Percentiles rank a stretch among this genome's conserved stretches.
These are phyloP conservation scores for Paramuricea clavata DNA, from an alignment of 92 coral and sea anemone genomes.

Conservation along the genomic window DNA sequence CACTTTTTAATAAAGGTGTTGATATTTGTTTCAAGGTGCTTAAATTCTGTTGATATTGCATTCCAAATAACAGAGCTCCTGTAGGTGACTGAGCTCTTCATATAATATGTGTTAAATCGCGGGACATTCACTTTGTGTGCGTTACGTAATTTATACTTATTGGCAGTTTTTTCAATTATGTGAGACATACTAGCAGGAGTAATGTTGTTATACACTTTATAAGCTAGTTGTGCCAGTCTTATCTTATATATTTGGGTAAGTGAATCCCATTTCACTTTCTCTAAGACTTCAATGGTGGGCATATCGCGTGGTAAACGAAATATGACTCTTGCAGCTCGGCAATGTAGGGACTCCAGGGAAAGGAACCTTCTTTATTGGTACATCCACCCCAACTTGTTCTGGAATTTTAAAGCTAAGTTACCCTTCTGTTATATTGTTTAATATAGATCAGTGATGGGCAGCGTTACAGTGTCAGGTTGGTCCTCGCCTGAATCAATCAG, in stretches of 20 bases:
- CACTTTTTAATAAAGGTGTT: neutral
- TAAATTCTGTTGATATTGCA: conserved; percentile 1
- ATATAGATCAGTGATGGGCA: conserved; percentile 89
- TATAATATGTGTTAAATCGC: conserved; percentile 42
- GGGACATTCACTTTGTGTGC: conserved; percentile 10
- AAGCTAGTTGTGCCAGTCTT: conserved; percentile 8
- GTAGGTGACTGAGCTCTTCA: conserved; percentile 39
- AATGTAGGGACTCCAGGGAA: conserved; percentile 34
- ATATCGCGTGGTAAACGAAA: conserved; percentile 10
- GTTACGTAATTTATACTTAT: conserved; percentile 33
- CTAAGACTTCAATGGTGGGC: conserved; percentile 4
- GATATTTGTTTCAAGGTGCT: neutral
- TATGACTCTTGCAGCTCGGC: conserved; percentile 35
- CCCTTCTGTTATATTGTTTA: neutral
- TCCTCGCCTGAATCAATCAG: conserved; percentile 98
- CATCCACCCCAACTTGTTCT: conserved; percentile 59
- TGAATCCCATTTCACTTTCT: conserved; percentile 27
- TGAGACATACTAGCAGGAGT: conserved; percentile 48
- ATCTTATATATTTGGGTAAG: neutral
- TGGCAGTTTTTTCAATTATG: conserved; percentile 30
- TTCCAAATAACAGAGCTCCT: conserved; percentile 46
- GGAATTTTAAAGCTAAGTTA: too few relatives aligned
- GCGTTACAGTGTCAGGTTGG: conserved; percentile 86
- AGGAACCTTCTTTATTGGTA: conserved; percentile 1
- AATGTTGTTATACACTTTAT: conserved; percentile 17